phyloP scores from a whole-genome alignment of 2,797 vertebrate genomes.

The Harpagifer antarcticus region DNA sequence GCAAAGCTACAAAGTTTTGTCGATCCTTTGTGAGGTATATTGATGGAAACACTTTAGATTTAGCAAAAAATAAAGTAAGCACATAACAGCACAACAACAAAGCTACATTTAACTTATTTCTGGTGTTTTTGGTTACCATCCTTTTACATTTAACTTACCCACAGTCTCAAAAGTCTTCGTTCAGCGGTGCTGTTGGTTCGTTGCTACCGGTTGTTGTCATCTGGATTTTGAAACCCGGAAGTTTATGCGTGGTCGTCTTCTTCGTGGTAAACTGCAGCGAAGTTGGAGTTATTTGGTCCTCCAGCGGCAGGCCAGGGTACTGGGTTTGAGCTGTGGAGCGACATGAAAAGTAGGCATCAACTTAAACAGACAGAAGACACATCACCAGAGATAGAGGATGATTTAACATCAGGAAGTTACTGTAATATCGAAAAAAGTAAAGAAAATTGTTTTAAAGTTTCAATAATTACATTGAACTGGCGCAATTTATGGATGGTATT shows the following conservation, averaged over 20 bases:
- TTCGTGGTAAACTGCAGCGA: slow-evolving; percentile 36
- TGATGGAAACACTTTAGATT: background rate
- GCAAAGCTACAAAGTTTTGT: background rate
- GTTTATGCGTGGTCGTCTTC: slow-evolving; percentile 56
- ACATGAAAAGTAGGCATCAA: too few relatives aligned
- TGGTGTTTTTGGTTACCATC: background rate
- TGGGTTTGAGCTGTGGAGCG: too few relatives aligned
- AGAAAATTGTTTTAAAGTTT: too few relatives aligned
- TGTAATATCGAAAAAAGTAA: too few relatives aligned
- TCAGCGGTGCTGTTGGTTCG: background rate
- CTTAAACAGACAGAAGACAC: too few relatives aligned
- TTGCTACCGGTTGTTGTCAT: slow-evolving; percentile 3
- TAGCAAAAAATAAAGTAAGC: background rate
- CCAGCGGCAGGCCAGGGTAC: slow-evolving; percentile 16
- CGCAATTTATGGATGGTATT: too few relatives aligned
- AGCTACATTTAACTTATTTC: rapidly evolving
- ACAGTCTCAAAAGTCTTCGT: rapidly evolving
- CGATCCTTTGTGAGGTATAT: background rate
- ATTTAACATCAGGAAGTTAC: too few relatives aligned
- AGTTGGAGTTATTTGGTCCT: background rate
- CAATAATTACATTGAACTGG: too few relatives aligned
- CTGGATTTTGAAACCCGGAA: slow-evolving; percentile 68
- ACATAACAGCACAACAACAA: background rate
- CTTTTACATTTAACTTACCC: slow-evolving; percentile 14
- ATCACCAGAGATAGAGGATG: too few relatives aligned